Percentiles rank a stretch among this genome's conserved stretches.
Conservation (phyloP, 2,888 invertebrate genomes). For the Tenthredo amoena region DNA sequence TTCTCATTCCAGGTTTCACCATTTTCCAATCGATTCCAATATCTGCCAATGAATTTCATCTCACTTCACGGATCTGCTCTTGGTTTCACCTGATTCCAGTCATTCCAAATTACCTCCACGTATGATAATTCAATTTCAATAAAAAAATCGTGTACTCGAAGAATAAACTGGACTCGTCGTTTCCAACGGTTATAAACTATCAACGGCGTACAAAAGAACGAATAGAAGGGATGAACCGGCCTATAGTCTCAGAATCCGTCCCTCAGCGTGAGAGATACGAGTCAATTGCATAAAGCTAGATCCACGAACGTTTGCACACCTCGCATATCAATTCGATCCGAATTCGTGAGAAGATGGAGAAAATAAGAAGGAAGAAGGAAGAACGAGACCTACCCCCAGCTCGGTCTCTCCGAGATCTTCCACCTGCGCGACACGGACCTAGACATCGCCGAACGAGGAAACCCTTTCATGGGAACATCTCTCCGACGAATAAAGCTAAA, state of each 20-base stretch:
- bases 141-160: not conserved
- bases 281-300: constrained; percentile 12
- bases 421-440: not conserved
- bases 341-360: not conserved
- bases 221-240: not conserved
- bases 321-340: not conserved
- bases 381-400: not conserved
- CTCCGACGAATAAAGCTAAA: constrained; percentile 54
- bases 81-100: too few relatives aligned
- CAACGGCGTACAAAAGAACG: not conserved
- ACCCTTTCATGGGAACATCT: constrained; percentile 55
- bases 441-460: not conserved
- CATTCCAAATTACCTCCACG: not conserved
- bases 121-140: not conserved
- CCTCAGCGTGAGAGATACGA: constrained; percentile 51
- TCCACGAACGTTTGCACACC: not conserved
- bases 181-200: constrained; percentile 8
- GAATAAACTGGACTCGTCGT: not conserved
- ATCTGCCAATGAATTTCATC: too few relatives aligned
- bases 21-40: too few relatives aligned
- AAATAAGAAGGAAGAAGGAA: not conserved
- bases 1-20: too few relatives aligned
- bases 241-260: not conserved
- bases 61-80: too few relatives aligned
- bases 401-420: not conserved